A percentile compares a stretch with the other conserved stretches of the same genome.
Evolutionary conservation across 2,113 vertebrate species (phyloP).

Genomic region (Sebastes schlegelii): DNA sequence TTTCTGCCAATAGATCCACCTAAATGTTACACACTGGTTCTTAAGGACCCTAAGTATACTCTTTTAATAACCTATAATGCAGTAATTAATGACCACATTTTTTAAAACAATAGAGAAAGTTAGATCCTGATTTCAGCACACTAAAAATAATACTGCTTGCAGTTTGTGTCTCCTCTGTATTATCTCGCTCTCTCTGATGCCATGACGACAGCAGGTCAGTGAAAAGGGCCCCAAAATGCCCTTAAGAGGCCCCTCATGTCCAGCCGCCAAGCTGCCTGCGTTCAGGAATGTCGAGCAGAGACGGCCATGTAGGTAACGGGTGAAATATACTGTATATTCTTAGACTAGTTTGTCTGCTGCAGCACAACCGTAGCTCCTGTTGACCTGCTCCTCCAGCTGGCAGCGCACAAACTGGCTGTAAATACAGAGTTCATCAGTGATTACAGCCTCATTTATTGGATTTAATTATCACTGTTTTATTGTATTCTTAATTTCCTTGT

Average conservation of each 20-base stretch:
- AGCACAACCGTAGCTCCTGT: background rate
- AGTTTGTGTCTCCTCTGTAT: background rate
- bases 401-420: background rate
- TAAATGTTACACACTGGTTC: too few relatives aligned
- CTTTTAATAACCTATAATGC: background rate
- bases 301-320: background rate
- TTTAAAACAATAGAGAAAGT: background rate
- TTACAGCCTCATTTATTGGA: background rate
- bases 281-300: slow-evolving; percentile 17
- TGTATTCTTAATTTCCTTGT: background rate
- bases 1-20: too few relatives aligned
- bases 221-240: slow-evolving; percentile 4
- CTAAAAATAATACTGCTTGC: background rate
- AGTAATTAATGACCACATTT: background rate
- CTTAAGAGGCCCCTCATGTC: slow-evolving; percentile 4
- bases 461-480: background rate
- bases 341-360: background rate
- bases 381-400: background rate
- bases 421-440: background rate
- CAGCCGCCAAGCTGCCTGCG: background rate
- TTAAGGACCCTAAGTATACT: background rate
- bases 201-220: slow-evolving; percentile 2
- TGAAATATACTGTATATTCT: background rate
- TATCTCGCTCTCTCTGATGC: background rate
- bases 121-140: background rate